Evolutionary conservation across 2,888 invertebrate genomes (phyloP).

Genomic region (Tupiocoris notatus): DNA sequence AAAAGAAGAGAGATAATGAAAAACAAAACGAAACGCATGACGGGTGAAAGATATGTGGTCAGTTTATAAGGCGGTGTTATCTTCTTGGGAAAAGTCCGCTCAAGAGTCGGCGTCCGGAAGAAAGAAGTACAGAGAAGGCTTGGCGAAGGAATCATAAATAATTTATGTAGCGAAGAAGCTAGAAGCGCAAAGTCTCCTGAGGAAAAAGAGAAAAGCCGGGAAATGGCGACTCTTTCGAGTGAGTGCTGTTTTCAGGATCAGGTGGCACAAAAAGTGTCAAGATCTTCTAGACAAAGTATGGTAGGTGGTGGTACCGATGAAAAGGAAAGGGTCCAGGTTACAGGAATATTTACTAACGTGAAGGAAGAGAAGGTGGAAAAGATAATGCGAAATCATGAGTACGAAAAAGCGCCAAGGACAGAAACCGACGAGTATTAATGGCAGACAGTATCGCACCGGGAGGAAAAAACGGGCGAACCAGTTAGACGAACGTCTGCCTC

Average conservation of each 20-base stretch:
- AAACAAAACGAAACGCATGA: not conserved
- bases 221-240: not conserved
- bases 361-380: not conserved
- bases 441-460: not conserved
- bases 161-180: not conserved
- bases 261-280: not conserved
- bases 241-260: not conserved
- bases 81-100: not conserved
- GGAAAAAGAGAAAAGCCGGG: not conserved
- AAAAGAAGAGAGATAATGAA: not conserved
- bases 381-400: slow-evolving; percentile 4
- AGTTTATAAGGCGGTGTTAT: not conserved
- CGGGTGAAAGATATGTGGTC: not conserved
- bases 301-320: not conserved
- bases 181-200: not conserved
- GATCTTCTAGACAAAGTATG: not conserved
- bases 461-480: not conserved
- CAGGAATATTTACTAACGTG: no score
- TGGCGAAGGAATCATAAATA: not conserved
- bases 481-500: not conserved
- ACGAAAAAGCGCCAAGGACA: not conserved
- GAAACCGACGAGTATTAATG: not conserved
- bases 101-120: not conserved
- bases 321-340: no score
- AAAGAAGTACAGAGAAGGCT: not conserved